Percentiles rank a stretch among this genome's conserved stretches.
phyloP scores from a whole-genome alignment of 2,888 invertebrate species.

The Thecophora atra region DNA sequence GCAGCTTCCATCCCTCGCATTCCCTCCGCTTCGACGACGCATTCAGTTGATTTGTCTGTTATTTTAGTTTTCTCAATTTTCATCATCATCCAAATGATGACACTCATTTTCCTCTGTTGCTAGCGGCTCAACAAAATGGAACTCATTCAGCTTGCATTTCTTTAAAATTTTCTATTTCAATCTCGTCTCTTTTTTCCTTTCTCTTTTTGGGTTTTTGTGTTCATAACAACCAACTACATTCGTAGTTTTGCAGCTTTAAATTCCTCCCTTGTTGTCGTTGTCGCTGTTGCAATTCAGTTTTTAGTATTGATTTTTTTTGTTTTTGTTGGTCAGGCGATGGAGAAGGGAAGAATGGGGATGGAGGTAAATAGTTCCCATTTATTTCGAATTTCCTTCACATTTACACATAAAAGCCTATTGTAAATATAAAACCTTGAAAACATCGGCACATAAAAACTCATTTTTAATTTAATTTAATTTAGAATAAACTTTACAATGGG shows the following conservation, averaged over 20 bases:
- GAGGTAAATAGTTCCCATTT: not conserved
- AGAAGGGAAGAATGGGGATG: constrained; percentile 1
- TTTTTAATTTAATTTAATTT: constrained; percentile 41
- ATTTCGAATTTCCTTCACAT: not conserved
- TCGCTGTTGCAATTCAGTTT: constrained; percentile 6
- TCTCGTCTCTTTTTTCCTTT: not conserved
- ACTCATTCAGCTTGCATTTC: not conserved
- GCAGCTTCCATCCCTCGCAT: not conserved
- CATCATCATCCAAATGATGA: not conserved
- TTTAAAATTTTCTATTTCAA: not conserved
- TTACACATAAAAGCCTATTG: not conserved
- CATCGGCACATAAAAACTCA: constrained; percentile 36
- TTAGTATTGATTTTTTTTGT: constrained; percentile 25
- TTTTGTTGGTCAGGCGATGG: not conserved
- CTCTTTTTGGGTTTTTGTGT: not conserved
- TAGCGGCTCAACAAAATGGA: too few species aligned
- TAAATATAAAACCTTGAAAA: constrained; percentile 40
- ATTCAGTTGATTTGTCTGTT: not conserved
- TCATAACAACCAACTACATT: not conserved
- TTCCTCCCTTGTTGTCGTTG: not conserved
- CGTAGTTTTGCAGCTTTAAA: too few species aligned
- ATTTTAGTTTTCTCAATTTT: too few species aligned
- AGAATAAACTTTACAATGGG: constrained; percentile 20
- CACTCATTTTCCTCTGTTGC: not conserved
- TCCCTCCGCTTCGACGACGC: not conserved